phyloP scores from a whole-genome alignment of 2,888 invertebrate species.

The Habroteleia sp. region DNA sequence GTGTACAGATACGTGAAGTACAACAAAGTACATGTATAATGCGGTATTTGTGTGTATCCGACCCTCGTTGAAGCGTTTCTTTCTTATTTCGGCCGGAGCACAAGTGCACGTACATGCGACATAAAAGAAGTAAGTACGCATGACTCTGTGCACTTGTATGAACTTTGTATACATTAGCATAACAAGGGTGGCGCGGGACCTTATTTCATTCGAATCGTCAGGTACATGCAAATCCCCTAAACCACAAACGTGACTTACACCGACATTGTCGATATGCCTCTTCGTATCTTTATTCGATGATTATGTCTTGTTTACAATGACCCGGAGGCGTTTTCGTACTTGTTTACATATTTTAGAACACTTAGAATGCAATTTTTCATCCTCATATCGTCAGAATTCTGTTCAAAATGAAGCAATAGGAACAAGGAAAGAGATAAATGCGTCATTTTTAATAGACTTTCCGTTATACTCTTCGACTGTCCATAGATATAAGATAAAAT shows the following conservation, averaged over 20 bases:
- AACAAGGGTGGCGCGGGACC: slow-evolving; percentile 69
- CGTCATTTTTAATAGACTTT: too few relatives aligned
- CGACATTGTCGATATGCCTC: slow-evolving; percentile 26
- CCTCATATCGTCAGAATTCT: too few relatives aligned
- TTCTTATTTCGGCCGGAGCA: slow-evolving; percentile 54
- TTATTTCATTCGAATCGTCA: slow-evolving; percentile 58
- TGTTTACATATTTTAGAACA: too few relatives aligned
- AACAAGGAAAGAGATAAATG: too few relatives aligned
- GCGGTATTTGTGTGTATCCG: slow-evolving; percentile 43
- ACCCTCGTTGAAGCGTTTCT: slow-evolving; percentile 52
- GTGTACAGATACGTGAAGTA: slow-evolving; percentile 49
- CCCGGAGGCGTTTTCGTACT: too few relatives aligned
- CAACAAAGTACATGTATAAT: slow-evolving; percentile 43
- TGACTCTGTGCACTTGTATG: slow-evolving; percentile 67
- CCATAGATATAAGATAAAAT: too few relatives aligned
- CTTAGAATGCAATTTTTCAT: too few relatives aligned
- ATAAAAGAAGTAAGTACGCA: slow-evolving; percentile 62
- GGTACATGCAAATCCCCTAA: slow-evolving; percentile 59
- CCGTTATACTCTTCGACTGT: too few relatives aligned
- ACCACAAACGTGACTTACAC: slow-evolving; percentile 52
- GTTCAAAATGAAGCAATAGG: too few relatives aligned
- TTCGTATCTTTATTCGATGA: slow-evolving; percentile 11
- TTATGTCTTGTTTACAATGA: slow-evolving; percentile 11
- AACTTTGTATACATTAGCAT: slow-evolving; percentile 75
- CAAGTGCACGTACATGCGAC: slow-evolving; percentile 61